Percentiles rank a stretch among this genome's conserved stretches.
phyloP scores from a whole-genome alignment of 2,888 invertebrate species.

The Chloromyia formosa region DNA sequence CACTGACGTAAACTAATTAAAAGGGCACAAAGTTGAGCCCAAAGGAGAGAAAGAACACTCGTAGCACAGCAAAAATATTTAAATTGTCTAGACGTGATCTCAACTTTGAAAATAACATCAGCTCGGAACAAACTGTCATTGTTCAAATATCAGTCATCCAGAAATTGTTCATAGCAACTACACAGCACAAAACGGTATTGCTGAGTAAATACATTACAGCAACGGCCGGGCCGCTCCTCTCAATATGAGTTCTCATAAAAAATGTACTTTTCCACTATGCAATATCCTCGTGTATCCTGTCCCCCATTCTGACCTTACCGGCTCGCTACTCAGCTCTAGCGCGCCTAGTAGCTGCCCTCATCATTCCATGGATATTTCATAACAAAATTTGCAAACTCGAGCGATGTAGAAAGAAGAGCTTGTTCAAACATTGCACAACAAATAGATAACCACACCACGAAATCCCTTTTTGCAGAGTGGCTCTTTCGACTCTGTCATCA shows the following conservation, averaged over 20 bases:
- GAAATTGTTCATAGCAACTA: constrained; percentile 15
- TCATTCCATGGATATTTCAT: not conserved
- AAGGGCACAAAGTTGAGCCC: constrained; percentile 3
- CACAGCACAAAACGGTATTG: constrained; percentile 4
- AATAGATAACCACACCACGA: constrained; percentile 19
- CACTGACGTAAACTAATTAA: constrained; percentile 11
- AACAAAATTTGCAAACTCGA: constrained; percentile 25
- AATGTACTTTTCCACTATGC: not conserved
- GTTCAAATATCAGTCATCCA: constrained; percentile 14
- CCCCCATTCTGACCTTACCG: not conserved
- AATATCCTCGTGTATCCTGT: not conserved
- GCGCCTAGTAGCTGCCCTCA: no score
- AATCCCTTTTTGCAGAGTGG: not conserved
- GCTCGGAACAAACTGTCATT: not conserved
- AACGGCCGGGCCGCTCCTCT: constrained; percentile 18
- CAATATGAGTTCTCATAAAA: not conserved
- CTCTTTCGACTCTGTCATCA: constrained; percentile 1
- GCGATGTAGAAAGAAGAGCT: constrained; percentile 5
- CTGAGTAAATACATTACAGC: constrained; percentile 25
- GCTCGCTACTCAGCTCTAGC: no score
- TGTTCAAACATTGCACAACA: constrained; percentile 8
- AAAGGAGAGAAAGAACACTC: not conserved
- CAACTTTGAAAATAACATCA: constrained; percentile 13
- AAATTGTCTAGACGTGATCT: constrained; percentile 31
- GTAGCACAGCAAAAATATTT: not conserved